Evolutionary conservation across 2,797 vertebrate genomes (phyloP), one percentile per base, ranked within the genome.

Genomic region (Nyctalus aviator): DNA sequence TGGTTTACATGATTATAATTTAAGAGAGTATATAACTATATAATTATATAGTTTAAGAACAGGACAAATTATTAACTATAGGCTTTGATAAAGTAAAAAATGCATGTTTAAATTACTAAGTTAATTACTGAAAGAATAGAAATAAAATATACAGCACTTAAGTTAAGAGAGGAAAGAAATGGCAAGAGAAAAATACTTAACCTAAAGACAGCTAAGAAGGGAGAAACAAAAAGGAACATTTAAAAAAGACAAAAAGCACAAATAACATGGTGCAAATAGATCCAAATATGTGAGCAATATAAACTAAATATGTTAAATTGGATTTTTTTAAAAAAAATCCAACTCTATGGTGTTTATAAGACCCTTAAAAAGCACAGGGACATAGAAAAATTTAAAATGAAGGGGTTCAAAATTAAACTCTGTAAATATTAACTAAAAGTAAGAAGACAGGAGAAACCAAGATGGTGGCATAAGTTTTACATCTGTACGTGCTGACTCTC

Each of bases 181-280:
- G 15, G 20, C 69, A 90, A 30, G 21, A 84, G 44, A 84, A 93
- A 93, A 88, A 59, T 85, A 66, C 1, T 35, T 90, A 71, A 30
- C 20, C 11, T 77, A 57, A 81, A 84, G 68, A 66, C 32, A 59
- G 27, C 76, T 17, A 90, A 77, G 46, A 87, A 64, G n/a, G 25
- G 25, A 84, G 46, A 84, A 72, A 73, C n/a, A 48, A 72, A 69
- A 69, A 83, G 69, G 21, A 35, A 77, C 20, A 9, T 44, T 69
- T 53, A 92, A 92, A 82, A 44, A 75, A 27, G 20, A 3, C 41
- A 50, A 46, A 86, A 86, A 41, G 9, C 10, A 81, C 9, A 77
- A 50, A 84, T 30, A 79, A 62, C 23, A 71, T 21, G 27, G 8
- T 27, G 64, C 32, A 93, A 88, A 95, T 88, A 82, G 92, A 84